Evolutionary conservation across 1,140 invertebrate species (phyloP).

Genomic region (Eubasilissa regina): DNA sequence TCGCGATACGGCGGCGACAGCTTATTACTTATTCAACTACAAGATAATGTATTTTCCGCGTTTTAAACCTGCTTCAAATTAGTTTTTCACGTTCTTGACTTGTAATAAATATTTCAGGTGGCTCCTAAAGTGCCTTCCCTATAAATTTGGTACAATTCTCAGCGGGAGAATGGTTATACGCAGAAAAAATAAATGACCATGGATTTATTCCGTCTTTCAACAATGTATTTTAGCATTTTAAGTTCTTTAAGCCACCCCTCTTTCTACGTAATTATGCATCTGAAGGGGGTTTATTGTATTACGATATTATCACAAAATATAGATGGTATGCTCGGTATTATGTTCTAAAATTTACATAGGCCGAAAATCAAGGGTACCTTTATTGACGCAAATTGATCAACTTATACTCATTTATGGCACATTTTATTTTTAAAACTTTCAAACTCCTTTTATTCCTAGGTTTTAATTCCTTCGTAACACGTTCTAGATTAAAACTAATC

Average conservation of each 20-base stretch:
- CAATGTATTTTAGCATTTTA: too few species aligned
- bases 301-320: neutral
- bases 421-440: slow-evolving; percentile 12
- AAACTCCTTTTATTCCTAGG: slow-evolving; percentile 8
- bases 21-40: slow-evolving; percentile 40
- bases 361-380: neutral
- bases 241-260: too few species aligned
- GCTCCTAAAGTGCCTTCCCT: neutral
- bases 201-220: too few species aligned
- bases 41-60: slow-evolving; percentile 30
- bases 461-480: slow-evolving; percentile 20
- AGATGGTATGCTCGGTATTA: neutral
- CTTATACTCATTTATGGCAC: neutral
- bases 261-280: too few species aligned
- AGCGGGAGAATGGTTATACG: too few species aligned
- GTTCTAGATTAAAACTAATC: slow-evolving; percentile 17
- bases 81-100: slow-evolving; percentile 27
- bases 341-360: slow-evolving; percentile 18
- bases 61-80: slow-evolving; percentile 5
- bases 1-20: slow-evolving; percentile 26
- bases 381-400: neutral
- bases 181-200: too few species aligned
- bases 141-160: neutral
- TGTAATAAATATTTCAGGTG: slow-evolving; percentile 11
- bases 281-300: slow-evolving; percentile 4